Conservation (phyloP, 2,113 vertebrate genomes). For the Pitta sordida region DNA sequence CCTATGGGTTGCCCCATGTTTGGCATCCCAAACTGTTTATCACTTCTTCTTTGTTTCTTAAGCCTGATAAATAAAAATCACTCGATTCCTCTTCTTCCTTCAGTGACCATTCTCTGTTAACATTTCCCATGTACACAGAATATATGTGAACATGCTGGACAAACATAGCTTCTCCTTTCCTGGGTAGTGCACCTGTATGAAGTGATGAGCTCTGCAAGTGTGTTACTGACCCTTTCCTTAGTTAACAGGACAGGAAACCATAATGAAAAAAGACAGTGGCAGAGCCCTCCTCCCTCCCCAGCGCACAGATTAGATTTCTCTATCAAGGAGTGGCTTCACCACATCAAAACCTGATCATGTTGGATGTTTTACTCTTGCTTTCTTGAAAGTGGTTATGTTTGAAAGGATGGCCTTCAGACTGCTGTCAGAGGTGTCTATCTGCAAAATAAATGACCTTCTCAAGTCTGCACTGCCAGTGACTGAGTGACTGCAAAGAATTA, state of each 20-base stretch:
- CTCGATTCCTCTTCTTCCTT: not conserved
- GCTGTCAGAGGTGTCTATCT: slow-evolving; percentile 23
- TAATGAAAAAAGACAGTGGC: not conserved
- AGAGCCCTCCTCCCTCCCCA: not conserved
- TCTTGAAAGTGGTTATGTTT: not conserved
- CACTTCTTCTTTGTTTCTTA: not conserved
- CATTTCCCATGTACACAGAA: not conserved
- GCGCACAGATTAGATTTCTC: not conserved
- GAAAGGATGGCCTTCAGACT: not conserved
- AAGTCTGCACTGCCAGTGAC: slow-evolving; percentile 21
- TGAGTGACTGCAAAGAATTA: slow-evolving; percentile 45
- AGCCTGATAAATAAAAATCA: not conserved
- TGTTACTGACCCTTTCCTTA: not conserved
- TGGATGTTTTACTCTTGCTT: not conserved
- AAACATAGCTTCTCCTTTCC: not conserved
- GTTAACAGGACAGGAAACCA: not conserved
- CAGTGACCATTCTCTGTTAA: not conserved
- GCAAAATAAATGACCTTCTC: slow-evolving; percentile 43
- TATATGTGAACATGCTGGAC: accelerated
- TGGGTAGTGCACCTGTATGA: not conserved
- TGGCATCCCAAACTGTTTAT: not conserved
- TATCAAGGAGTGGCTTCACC: not conserved
- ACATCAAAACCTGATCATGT: not conserved
- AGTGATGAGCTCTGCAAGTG: accelerated
- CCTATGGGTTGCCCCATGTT: not conserved